Evolutionary conservation across 2,888 invertebrate species (phyloP).

Genomic region (Seira ritae): DNA sequence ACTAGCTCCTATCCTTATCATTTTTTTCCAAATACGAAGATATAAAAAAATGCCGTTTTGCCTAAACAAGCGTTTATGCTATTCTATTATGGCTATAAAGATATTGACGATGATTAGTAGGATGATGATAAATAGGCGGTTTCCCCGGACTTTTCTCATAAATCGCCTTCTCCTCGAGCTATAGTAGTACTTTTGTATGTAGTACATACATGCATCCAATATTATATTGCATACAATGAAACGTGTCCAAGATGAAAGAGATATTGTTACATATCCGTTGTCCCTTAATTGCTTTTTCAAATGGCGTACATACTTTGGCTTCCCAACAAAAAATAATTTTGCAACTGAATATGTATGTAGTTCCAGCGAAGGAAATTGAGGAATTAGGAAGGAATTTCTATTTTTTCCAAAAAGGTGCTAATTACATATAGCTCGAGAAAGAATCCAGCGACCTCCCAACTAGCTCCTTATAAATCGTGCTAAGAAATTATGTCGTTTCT

Average conservation of each 20-base stretch:
- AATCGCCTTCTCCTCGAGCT: constrained; percentile 26
- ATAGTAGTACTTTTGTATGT: constrained; percentile 4
- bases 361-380: neutral
- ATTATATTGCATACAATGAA: too few relatives aligned
- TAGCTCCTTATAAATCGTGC: constrained; percentile 57
- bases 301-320: neutral
- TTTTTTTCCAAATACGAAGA: neutral
- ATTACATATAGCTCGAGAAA: constrained; percentile 57
- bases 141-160: neutral
- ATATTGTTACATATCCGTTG: neutral
- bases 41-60: too few relatives aligned
- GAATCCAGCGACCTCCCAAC: constrained; percentile 68
- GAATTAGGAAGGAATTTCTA: constrained; percentile 4
- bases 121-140: constrained; percentile 36
- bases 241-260: neutral
- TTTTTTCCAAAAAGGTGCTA: constrained; percentile 62
- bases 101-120: constrained; percentile 38
- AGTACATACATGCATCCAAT: too few relatives aligned
- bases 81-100: constrained; percentile 13
- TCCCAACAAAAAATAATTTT: neutral
- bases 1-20: neutral
- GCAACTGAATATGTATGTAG: too few relatives aligned
- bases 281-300: too few relatives aligned
- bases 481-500: constrained; percentile 69
- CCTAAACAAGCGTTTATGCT: neutral